A percentile compares a stretch with the other conserved stretches of the same genome.
Conservation (phyloP, 2,797 vertebrate genomes). For the Phrynocephalus guinanensis region DNA sequence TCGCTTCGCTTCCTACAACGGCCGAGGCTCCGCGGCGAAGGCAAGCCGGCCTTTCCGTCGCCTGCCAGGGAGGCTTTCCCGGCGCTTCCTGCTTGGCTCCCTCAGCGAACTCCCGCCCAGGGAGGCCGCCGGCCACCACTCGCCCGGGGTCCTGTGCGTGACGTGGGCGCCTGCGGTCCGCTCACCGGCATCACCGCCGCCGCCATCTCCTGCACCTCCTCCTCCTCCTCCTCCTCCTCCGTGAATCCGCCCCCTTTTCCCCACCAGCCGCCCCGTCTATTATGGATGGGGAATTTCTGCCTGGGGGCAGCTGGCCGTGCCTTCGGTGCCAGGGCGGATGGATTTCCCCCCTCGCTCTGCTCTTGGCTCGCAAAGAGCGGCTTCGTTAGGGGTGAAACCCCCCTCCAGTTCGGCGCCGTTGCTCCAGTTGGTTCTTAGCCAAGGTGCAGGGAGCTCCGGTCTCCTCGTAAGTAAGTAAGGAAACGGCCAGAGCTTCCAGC, state of each 20-base stretch:
- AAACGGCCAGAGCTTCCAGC: background rate
- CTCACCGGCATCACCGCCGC: background rate
- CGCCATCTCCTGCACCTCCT: too few relatives aligned
- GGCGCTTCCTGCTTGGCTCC: too few relatives aligned
- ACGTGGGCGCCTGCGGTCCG: background rate
- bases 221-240: background rate
- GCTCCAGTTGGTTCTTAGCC: background rate
- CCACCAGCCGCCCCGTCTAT: background rate
- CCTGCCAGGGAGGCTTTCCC: too few relatives aligned
- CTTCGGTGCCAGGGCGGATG: too few relatives aligned
- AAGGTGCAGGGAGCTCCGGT: background rate
- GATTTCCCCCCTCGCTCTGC: background rate
- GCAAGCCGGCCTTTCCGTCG: too few relatives aligned
- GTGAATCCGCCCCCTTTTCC: background rate
- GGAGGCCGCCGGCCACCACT: too few relatives aligned
- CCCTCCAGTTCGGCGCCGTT: background rate
- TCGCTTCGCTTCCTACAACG: too few relatives aligned
- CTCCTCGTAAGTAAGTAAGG: background rate
- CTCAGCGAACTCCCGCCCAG: too few relatives aligned
- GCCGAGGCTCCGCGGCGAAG: too few relatives aligned
- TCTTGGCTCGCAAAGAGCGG: too few relatives aligned
- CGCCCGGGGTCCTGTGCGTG: background rate
- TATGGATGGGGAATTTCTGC: too few relatives aligned
- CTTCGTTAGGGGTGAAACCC: background rate
- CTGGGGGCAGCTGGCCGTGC: fast-evolving